phyloP scores from a whole-genome alignment of 2,888 invertebrate genomes.

The Drosophila infuscata region DNA sequence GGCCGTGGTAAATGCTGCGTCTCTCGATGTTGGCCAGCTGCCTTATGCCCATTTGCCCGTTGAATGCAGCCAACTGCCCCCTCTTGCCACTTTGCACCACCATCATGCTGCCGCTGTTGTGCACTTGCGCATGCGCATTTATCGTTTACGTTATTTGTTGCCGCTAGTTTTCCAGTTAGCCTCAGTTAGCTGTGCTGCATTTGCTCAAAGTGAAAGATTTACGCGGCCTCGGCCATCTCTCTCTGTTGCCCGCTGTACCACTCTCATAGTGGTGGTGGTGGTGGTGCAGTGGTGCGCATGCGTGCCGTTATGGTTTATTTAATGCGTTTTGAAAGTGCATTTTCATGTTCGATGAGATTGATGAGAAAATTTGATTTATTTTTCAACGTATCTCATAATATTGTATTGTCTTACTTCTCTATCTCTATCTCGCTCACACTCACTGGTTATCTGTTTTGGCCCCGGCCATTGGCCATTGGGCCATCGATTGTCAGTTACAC shows the following conservation, averaged over 20 bases:
- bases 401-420: conserved; percentile 23
- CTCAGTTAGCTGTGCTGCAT: conserved; percentile 78
- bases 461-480: conserved; percentile 30
- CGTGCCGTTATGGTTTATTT: conserved; percentile 84
- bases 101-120: conserved; percentile 22
- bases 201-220: conserved; percentile 80
- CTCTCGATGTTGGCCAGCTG: conserved; percentile 45
- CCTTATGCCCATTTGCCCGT: conserved; percentile 24
- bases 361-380: conserved; percentile 83
- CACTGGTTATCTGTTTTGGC: conserved; percentile 11
- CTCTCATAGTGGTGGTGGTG: conserved; percentile 23
- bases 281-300: conserved; percentile 64
- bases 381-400: conserved; percentile 57
- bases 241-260: conserved; percentile 6
- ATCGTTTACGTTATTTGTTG: conserved; percentile 80
- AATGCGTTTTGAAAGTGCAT: conserved; percentile 84
- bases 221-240: conserved; percentile 71
- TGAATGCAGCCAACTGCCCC: conserved; percentile 7
- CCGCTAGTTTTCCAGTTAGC: conserved; percentile 81
- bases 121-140: conserved; percentile 81
- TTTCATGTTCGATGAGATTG: conserved; percentile 84
- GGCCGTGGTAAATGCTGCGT: conserved; percentile 60
- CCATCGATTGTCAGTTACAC: conserved; percentile 71
- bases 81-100: conserved; percentile 10
- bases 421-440: neutral